Conservation (phyloP, 92 coral and sea anemone species). For the Phenganax marumi region DNA sequence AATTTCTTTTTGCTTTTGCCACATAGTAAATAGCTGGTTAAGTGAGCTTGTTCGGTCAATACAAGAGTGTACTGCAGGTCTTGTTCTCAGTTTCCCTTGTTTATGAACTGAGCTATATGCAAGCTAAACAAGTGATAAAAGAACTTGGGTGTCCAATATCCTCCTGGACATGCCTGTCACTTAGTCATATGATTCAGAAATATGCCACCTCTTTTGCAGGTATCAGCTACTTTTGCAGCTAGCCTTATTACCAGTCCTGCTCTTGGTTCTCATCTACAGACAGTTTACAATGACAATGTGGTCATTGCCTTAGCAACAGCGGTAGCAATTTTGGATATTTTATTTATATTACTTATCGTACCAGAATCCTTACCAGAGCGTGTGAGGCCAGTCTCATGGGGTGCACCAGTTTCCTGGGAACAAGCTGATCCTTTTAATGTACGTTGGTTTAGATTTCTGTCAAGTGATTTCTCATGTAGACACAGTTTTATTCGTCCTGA, state of each 20-base stretch:
- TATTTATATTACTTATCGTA: conserved; percentile 81
- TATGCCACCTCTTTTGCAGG: conserved; percentile 51
- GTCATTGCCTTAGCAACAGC: conserved; percentile 96
- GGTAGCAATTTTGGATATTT: conserved; percentile 78
- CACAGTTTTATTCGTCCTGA: neutral
- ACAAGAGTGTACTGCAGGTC: no score
- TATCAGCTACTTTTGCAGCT: conserved; percentile 99
- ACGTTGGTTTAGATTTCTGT: conserved; percentile 23
- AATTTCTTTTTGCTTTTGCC: no score
- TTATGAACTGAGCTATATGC: neutral
- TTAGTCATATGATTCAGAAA: no score
- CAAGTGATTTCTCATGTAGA: neutral
- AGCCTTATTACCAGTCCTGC: conserved; percentile 97
- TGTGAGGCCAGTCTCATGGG: conserved; percentile 98
- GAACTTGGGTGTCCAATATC: no score
- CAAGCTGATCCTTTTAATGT: conserved; percentile 98
- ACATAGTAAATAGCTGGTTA: no score
- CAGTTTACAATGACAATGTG: conserved; percentile 75
- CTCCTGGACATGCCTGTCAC: no score
- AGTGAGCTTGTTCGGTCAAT: no score
- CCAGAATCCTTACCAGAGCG: conserved; percentile 99
- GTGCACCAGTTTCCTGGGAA: conserved; percentile 99
- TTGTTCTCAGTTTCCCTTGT: no score
- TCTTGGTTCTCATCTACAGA: conserved; percentile 81
- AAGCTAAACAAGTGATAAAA: no score